phyloP scores from a whole-genome alignment of 2,113 vertebrate genomes.

The Anguilla japonica region DNA sequence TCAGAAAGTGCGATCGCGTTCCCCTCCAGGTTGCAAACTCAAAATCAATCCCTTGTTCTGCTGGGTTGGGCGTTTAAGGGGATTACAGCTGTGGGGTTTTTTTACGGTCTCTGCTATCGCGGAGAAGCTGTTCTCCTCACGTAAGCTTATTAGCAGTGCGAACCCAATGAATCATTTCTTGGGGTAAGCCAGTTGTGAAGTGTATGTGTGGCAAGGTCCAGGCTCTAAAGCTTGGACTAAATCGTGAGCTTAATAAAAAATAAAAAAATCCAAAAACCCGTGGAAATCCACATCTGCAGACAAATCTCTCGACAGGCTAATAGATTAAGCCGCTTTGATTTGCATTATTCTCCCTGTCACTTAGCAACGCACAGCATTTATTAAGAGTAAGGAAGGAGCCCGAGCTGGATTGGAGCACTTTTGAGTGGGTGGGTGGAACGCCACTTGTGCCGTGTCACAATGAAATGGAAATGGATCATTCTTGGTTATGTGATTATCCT shows the following conservation, averaged over 20 bases:
- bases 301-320: neutral
- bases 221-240: constrained; percentile 16
- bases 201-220: constrained; percentile 2
- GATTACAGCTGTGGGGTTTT: constrained; percentile 65
- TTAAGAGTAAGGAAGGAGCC: neutral
- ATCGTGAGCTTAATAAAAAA: constrained; percentile 20
- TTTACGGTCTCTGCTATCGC: constrained; percentile 52
- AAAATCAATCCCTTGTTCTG: constrained; percentile 38
- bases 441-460: too few relatives aligned
- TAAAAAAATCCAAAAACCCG: neutral
- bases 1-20: constrained; percentile 31
- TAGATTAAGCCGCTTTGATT: constrained; percentile 25
- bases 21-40: neutral
- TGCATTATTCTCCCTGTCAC: constrained; percentile 15
- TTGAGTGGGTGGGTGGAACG: too few relatives aligned
- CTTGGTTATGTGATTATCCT: too few relatives aligned
- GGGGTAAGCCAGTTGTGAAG: constrained; percentile 19
- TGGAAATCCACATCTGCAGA: constrained; percentile 15
- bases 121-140: constrained; percentile 39
- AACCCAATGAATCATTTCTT: constrained; percentile 20
- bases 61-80: constrained; percentile 35
- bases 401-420: too few relatives aligned
- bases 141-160: constrained; percentile 58
- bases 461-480: too few relatives aligned
- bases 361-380: neutral